Evolutionary conservation across 2,888 invertebrate species (phyloP).

Genomic region (Caenorhabditis angaria): DNA sequence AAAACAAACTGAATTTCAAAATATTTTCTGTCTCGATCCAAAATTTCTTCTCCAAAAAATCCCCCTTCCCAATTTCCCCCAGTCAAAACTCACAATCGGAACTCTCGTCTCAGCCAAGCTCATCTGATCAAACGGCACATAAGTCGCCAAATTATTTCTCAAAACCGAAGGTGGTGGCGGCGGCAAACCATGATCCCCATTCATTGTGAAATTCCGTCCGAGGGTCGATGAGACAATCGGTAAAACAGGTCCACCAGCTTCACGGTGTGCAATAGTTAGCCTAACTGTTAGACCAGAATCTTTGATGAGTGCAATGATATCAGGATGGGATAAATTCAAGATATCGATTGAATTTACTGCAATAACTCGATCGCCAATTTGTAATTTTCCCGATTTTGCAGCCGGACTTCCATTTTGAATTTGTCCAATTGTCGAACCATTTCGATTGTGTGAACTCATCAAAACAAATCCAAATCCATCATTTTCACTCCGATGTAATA

Average conservation of each 20-base stretch:
- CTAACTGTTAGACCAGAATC: constrained; percentile 84
- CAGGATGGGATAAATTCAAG: constrained; percentile 89
- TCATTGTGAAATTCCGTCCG: constrained; percentile 39
- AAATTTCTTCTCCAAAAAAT: neutral
- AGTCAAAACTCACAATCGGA: constrained; percentile 33
- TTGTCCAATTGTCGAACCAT: constrained; percentile 89
- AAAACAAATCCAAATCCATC: constrained; percentile 99
- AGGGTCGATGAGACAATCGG: constrained; percentile 46
- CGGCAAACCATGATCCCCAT: constrained; percentile 34
- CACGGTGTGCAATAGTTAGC: constrained; percentile 74
- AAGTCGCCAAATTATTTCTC: constrained; percentile 13
- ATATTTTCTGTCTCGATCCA: neutral
- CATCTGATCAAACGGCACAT: constrained; percentile 32
- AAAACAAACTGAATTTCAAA: too few species aligned
- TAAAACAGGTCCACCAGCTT: constrained; percentile 40
- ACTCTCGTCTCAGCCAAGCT: constrained; percentile 24
- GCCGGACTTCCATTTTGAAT: constrained; percentile 95
- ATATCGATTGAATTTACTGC: constrained; percentile 93
- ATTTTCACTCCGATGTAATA: constrained; percentile 78
- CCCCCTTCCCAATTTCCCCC: constrained; percentile 16
- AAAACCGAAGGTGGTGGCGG: constrained; percentile 32
- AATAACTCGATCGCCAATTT: constrained; percentile 90
- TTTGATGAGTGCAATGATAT: constrained; percentile 95
- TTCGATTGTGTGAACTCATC: constrained; percentile 90
- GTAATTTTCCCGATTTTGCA: constrained; percentile 77